Conservation (phyloP, 2,113 vertebrate genomes). For the Zosterops pallidus region DNA sequence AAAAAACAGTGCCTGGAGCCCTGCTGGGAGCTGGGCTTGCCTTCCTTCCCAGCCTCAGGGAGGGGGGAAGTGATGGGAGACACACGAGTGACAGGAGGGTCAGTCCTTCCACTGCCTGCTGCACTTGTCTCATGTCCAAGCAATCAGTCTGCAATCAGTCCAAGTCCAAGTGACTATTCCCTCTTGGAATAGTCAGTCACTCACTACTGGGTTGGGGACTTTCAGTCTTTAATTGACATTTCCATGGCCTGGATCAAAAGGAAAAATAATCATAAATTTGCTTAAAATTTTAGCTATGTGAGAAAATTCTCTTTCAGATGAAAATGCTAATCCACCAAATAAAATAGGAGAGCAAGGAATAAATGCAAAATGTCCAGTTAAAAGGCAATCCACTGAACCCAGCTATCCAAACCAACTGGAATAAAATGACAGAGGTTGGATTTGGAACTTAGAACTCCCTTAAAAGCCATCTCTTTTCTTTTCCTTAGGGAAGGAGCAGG, state of each 20-base stretch:
- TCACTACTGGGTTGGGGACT: background rate
- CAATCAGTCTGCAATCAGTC: background rate
- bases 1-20: accelerated
- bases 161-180: accelerated
- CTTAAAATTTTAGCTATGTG: background rate
- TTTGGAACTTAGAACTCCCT: background rate
- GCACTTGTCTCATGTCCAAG: background rate
- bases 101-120: background rate
- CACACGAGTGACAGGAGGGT: background rate
- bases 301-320: background rate
- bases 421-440: background rate
- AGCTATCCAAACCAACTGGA: background rate
- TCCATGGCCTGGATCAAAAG: background rate
- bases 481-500: background rate
- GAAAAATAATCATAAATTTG: background rate
- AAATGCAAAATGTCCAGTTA: background rate
- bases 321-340: background rate
- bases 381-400: background rate
- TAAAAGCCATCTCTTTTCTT: background rate
- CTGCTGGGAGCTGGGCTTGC: background rate
- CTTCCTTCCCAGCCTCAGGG: background rate
- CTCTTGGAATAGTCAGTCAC: background rate
- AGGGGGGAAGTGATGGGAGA: background rate
- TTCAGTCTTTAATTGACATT: background rate
- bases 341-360: background rate